These are phyloP conservation scores for Thaumetopoea pityocampa DNA, from an alignment of 1,140 invertebrate species.

Conservation along the genomic window DNA sequence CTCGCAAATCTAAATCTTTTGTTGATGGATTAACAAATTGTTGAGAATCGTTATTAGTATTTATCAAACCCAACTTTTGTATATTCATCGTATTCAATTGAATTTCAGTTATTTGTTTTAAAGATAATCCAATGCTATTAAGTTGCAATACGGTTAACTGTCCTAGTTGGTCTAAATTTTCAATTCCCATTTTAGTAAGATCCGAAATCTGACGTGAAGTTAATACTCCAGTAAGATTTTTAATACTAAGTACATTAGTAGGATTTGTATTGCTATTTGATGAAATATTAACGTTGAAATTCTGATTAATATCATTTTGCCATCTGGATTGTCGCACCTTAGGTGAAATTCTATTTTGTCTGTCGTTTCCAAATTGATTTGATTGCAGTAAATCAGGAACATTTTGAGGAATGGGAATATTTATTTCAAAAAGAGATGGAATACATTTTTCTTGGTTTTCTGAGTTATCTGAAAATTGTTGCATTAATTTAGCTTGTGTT, in stretches of 20 bases:
- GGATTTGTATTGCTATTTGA: conserved; percentile 38
- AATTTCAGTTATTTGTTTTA: conserved; percentile 78
- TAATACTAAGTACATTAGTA: conserved; percentile 70
- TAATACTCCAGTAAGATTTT: conserved; percentile 76
- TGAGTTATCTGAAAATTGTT: conserved; percentile 68
- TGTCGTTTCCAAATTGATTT: conserved; percentile 47
- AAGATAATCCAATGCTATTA: conserved; percentile 76
- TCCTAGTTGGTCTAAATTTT: conserved; percentile 77
- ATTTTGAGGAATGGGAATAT: conserved; percentile 70
- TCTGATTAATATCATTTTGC: conserved; percentile 69
- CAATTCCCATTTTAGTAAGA: conserved; percentile 76
- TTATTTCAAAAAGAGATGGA: conserved; percentile 77
- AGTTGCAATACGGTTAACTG: conserved; percentile 77
- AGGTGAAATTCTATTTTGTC: conserved; percentile 64
- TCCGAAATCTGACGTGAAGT: conserved; percentile 76
- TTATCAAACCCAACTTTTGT: conserved; percentile 74
- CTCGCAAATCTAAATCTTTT: conserved; percentile 71
- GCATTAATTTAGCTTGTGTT: conserved; percentile 80
- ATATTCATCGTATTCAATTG: conserved; percentile 77
- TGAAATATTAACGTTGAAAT: conserved; percentile 58
- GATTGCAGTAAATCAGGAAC: conserved; percentile 35
- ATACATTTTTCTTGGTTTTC: conserved; percentile 64
- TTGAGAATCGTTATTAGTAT: conserved; percentile 45
- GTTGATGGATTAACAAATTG: conserved; percentile 30
- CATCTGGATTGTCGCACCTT: conserved; percentile 79